A percentile compares a stretch with the other conserved stretches of the same genome.
These are phyloP conservation scores for Phodopus roborovskii DNA, from an alignment of 2,113 vertebrate genomes.

Conservation along the genomic window DNA sequence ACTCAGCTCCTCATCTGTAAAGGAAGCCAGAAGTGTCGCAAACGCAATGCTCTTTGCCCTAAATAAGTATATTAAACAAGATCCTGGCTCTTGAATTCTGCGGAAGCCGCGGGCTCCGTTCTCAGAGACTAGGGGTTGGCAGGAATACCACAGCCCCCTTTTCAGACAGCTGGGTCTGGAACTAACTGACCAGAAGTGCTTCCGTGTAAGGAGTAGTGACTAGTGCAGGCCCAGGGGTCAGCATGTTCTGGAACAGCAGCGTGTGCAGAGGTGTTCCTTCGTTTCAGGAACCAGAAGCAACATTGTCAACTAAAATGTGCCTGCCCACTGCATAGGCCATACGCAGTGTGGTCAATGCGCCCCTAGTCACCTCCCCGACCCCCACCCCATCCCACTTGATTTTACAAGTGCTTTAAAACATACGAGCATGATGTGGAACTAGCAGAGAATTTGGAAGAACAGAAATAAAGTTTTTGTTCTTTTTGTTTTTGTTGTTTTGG, in stretches of 20 bases:
- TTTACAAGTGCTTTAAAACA: neutral
- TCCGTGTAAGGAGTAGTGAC: neutral
- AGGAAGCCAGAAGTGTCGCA: constrained; percentile 64
- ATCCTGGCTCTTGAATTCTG: neutral
- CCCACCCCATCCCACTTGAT: neutral
- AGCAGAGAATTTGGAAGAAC: neutral
- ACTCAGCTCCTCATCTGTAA: constrained; percentile 59
- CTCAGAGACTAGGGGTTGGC: neutral
- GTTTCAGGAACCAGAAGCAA: neutral
- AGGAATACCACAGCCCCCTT: neutral
- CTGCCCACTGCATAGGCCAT: neutral
- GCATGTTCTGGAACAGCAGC: neutral
- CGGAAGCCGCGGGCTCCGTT: neutral
- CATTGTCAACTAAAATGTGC: neutral
- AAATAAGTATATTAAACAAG: neutral
- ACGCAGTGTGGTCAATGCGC: neutral
- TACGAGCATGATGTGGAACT: neutral
- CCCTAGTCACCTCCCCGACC: neutral
- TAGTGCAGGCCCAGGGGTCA: neutral
- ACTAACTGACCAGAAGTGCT: neutral
- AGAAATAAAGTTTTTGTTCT: neutral
- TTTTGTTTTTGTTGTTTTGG: neutral
- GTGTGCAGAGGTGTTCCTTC: neutral
- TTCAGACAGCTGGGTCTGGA: neutral
- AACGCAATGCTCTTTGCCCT: neutral